Percentiles rank a stretch among this genome's conserved stretches.
These are phyloP conservation scores for Falco punctatus DNA, from an alignment of 2,113 vertebrate species.

Conservation along the genomic window DNA sequence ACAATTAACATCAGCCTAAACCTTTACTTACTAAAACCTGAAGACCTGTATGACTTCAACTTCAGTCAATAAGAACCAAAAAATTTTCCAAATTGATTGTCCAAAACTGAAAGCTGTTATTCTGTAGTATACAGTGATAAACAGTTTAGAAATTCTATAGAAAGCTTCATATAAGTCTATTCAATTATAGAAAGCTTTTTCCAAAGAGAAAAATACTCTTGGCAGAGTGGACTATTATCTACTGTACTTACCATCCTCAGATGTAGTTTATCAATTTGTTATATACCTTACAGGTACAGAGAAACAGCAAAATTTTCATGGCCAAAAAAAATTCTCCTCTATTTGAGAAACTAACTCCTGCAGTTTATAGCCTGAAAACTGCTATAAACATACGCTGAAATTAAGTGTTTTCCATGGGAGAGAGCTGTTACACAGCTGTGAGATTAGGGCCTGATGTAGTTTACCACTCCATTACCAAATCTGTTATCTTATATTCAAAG, in stretches of 20 bases:
- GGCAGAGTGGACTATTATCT: not conserved
- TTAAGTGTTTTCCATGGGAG: not conserved
- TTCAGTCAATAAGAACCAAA: not conserved
- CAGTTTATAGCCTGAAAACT: not conserved
- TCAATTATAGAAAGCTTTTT: not conserved
- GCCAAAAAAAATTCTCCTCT: not conserved
- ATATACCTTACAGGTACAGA: not conserved
- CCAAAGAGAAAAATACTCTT: not conserved
- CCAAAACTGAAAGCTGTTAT: not conserved
- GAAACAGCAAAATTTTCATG: not conserved
- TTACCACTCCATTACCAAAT: not conserved
- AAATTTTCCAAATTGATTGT: not conserved
- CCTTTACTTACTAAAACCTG: not conserved
- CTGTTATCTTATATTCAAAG: not conserved
- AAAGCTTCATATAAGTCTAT: not conserved
- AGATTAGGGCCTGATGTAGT: not conserved
- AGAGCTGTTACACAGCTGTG: not conserved
- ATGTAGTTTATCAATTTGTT: constrained; percentile 8
- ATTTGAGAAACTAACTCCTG: not conserved
- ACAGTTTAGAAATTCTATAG: not conserved
- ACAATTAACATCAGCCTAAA: not conserved
- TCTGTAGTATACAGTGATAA: not conserved
- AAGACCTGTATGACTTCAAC: not conserved
- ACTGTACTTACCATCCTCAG: not conserved
- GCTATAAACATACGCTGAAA: not conserved